Percentiles rank a stretch among this genome's conserved stretches.
These are phyloP conservation scores for Remorina albescens DNA, from an alignment of 2,797 vertebrate genomes.

Conservation along the genomic window DNA sequence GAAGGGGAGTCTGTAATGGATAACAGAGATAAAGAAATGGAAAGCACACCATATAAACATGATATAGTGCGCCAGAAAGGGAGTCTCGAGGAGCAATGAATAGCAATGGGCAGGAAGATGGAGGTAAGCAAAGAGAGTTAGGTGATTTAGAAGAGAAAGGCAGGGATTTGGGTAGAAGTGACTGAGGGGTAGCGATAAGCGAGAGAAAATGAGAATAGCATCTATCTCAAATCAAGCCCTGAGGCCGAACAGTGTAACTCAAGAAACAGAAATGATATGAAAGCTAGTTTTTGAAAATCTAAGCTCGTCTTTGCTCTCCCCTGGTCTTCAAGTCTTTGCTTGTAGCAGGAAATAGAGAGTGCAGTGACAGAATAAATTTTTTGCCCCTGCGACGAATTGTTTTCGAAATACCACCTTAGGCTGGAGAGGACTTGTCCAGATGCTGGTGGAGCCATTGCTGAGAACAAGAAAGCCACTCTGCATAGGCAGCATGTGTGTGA, in stretches of 20 bases:
- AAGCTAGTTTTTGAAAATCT: slow-evolving; percentile 65
- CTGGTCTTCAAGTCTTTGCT: slow-evolving; percentile 22
- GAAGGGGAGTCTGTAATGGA: slow-evolving; percentile 52
- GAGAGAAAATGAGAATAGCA: slow-evolving; percentile 64
- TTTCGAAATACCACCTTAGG: slow-evolving; percentile 41
- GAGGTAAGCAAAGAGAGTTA: slow-evolving; percentile 55
- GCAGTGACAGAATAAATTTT: slow-evolving; percentile 36
- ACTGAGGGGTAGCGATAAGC: slow-evolving; percentile 66
- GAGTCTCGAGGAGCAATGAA: slow-evolving; percentile 63
- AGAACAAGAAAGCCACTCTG: slow-evolving; percentile 48
- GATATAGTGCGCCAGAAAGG: slow-evolving; percentile 56
- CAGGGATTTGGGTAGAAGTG: slow-evolving; percentile 62
- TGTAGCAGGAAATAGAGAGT: slow-evolving; percentile 23
- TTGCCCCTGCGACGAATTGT: slow-evolving; percentile 44
- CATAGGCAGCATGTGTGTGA: slow-evolving; percentile 22
- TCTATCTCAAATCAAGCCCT: slow-evolving; percentile 59
- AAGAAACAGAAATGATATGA: slow-evolving; percentile 64
- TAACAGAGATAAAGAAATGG: slow-evolving; percentile 65
- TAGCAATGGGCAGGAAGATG: slow-evolving; percentile 70
- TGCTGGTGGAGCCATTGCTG: slow-evolving; percentile 40
- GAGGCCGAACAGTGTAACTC: slow-evolving; percentile 50
- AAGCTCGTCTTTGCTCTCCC: slow-evolving; percentile 48
- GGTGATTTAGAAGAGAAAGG: slow-evolving; percentile 63
- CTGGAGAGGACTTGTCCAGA: slow-evolving; percentile 40
- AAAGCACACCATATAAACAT: slow-evolving; percentile 58